These are phyloP conservation scores for Drosophila falleni DNA, from an alignment of 2,888 invertebrate genomes.

Conservation along the genomic window DNA sequence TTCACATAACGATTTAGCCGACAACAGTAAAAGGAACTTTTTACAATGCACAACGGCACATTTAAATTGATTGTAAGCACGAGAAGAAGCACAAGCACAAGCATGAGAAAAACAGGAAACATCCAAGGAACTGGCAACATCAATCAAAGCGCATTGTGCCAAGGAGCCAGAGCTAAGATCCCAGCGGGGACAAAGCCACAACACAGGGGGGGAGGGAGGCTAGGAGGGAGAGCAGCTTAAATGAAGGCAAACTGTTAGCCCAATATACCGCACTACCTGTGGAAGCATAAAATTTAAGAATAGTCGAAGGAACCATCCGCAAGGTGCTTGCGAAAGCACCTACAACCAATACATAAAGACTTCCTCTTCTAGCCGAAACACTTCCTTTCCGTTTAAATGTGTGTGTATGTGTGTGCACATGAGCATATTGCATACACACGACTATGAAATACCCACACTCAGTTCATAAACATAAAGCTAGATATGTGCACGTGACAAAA, in stretches of 20 bases:
- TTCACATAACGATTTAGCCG: conserved; percentile 66
- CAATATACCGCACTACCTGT: conserved; percentile 60
- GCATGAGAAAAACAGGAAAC: conserved; percentile 60
- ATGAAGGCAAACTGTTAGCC: conserved; percentile 12
- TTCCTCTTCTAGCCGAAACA: conserved; percentile 59
- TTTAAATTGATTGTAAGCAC: conserved; percentile 78
- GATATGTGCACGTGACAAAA: conserved; percentile 14
- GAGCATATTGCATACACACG: conserved; percentile 19
- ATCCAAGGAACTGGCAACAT: conserved; percentile 63
- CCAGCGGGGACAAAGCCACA: conserved; percentile 30
- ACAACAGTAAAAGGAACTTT: conserved; percentile 62
- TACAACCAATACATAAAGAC: conserved; percentile 71
- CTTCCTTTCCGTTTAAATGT: conserved; percentile 26
- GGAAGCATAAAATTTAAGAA: conserved; percentile 75
- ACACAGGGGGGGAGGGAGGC: conserved; percentile 10
- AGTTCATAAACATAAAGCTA: conserved; percentile 18
- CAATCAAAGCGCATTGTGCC: conserved; percentile 71
- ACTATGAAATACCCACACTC: conserved; percentile 39
- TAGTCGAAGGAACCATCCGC: conserved; percentile 15
- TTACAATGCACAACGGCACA: conserved; percentile 78
- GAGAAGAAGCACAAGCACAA: conserved; percentile 19
- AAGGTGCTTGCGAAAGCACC: conserved; percentile 15
- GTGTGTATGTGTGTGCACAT: conserved; percentile 15
- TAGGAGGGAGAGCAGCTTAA: conserved; percentile 10
- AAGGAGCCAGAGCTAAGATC: conserved; percentile 47